phyloP scores from a whole-genome alignment of 2,888 invertebrate genomes.

The Girardia tigrina region DNA sequence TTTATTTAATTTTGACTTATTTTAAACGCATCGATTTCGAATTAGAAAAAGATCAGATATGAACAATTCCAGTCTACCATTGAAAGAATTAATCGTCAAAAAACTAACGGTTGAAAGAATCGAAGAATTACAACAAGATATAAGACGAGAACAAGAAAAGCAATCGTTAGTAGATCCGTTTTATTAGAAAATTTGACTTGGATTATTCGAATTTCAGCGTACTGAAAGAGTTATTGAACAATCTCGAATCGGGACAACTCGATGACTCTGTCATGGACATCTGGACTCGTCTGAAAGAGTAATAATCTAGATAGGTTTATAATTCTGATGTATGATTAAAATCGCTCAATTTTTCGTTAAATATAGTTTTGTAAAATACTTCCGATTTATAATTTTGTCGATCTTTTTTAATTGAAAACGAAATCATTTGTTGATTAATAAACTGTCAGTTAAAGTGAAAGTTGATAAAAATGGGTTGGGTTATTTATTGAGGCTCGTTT shows the following conservation, averaged over 20 bases:
- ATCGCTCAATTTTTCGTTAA: neutral
- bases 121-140: slow-evolving; percentile 28
- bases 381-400: too few relatives aligned
- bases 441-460: too few relatives aligned
- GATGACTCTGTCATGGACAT: neutral
- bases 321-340: neutral
- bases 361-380: neutral
- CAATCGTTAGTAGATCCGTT: neutral
- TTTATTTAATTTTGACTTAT: too few relatives aligned
- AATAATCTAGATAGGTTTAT: slow-evolving; percentile 16
- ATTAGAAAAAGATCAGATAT: neutral
- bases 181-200: neutral
- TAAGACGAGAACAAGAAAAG: slow-evolving; percentile 21
- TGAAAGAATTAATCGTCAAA: slow-evolving; percentile 31
- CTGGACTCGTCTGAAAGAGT: slow-evolving; percentile 1
- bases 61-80: slow-evolving; percentile 14
- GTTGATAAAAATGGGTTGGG: too few relatives aligned
- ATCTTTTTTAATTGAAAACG: too few relatives aligned
- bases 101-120: slow-evolving; percentile 28
- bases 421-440: too few relatives aligned
- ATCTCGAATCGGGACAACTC: neutral
- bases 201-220: neutral
- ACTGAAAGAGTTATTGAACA: slow-evolving; percentile 4
- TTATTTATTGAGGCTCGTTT: too few relatives aligned
- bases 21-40: too few relatives aligned